Evolutionary conservation across 2,113 vertebrate species (phyloP).

Genomic region (Mugil cephalus): DNA sequence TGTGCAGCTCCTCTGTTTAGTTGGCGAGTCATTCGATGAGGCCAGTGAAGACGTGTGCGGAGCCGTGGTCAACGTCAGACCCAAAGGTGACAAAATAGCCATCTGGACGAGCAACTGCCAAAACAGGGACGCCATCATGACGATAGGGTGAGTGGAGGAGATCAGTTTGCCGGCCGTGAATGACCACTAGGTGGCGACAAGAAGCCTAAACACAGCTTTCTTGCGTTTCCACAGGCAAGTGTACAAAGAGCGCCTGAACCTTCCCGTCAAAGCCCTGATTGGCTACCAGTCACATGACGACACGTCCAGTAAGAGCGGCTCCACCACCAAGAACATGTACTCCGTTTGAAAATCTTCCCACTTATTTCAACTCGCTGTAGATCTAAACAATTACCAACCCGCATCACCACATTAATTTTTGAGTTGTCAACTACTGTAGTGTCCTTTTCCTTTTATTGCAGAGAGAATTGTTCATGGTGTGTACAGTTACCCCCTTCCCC

Average conservation of each 20-base stretch:
- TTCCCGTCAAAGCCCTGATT: slow-evolving; percentile 82
- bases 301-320: slow-evolving; percentile 90
- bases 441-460: slow-evolving; percentile 80
- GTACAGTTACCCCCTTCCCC: slow-evolving; percentile 43
- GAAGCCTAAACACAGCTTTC: not conserved
- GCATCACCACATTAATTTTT: slow-evolving; percentile 80
- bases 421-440: slow-evolving; percentile 84
- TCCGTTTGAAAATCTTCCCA: slow-evolving; percentile 81
- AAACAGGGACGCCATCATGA: slow-evolving; percentile 87
- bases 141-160: slow-evolving; percentile 82
- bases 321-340: slow-evolving; percentile 89
- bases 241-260: slow-evolving; percentile 86
- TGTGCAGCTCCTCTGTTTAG: slow-evolving; percentile 88
- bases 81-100: slow-evolving; percentile 88
- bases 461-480: slow-evolving; percentile 69
- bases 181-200: slow-evolving; percentile 59
- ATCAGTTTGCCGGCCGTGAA: not conserved
- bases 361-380: slow-evolving; percentile 78
- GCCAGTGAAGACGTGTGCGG: slow-evolving; percentile 87
- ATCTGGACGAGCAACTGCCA: slow-evolving; percentile 89
- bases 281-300: slow-evolving; percentile 89
- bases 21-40: slow-evolving; percentile 87
- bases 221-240: slow-evolving; percentile 75
- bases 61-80: slow-evolving; percentile 88
- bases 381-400: slow-evolving; percentile 84